Base-by-base conservation (phyloP, 2,797 vertebrate genomes). In the Crypturellus tataupa region DNA sequence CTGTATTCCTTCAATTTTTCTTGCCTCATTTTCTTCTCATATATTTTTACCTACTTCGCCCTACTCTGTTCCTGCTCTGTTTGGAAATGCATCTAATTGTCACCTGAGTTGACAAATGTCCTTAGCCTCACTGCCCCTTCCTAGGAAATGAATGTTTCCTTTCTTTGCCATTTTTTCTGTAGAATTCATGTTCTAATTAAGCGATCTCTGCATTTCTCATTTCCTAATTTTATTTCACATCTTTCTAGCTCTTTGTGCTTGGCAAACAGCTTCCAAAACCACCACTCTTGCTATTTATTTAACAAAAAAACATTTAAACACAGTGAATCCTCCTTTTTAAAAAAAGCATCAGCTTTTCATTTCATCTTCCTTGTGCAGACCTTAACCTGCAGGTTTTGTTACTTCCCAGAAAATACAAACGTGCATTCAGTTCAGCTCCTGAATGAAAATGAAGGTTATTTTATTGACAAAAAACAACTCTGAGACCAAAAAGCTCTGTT, bases 161-260 rank as follows among this genome's bases (percentile, higher is more conserved):
- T 70, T 76, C 76, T 94, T 46, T 89, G 94, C 82, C 91, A 37
- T 29, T 92, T 68, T 89, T 56, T 90, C 59, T 60, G 67, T 63
- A 91, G 87, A 96, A 94, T 94, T 92, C n/a, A 59, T 94, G 95
- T 97, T 91, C 91, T 91, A 97, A 97, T 96, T 94, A 96, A 95
- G 33, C 33, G 47, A 95, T 85, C 59, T 58, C 88, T 89, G 51
- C 70, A 94, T 84, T 97, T 91, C 93, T 94, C 80, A 92, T 68
- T 87, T 87, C 75, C 79, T 89, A 87, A 90, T 79, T 92, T 88
- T 73, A 81, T 68, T 91, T 92, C 64, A 35, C 53, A 49, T 55
- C 42, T 89, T 80, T 76, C 91, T 60, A 71, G 37, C 24, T 76
- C 37, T 83, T 65, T 76, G 86, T 85, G 67, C 39, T 39, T 80